These are phyloP conservation scores for Megamerina dolium DNA, from an alignment of 2,888 invertebrate species.

Conservation along the genomic window DNA sequence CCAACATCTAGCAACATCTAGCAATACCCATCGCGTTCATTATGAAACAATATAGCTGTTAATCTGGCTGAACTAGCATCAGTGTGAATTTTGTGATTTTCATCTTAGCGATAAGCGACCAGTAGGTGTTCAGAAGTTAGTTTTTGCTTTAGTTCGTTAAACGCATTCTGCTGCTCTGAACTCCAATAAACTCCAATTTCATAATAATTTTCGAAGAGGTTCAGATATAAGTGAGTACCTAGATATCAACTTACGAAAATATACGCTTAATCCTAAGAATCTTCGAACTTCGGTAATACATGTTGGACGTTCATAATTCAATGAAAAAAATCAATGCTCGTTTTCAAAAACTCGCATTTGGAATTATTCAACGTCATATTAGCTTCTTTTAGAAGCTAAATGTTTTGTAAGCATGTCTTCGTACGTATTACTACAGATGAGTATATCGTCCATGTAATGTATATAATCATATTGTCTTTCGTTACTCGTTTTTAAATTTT, in stretches of 20 bases:
- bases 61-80: constrained; percentile 15
- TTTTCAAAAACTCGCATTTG: constrained; percentile 16
- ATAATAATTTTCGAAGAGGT: constrained; percentile 8
- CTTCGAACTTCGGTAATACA: constrained; percentile 12
- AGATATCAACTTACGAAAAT: constrained; percentile 16
- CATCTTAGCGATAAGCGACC: constrained; percentile 9
- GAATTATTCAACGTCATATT: constrained; percentile 12
- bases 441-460: constrained; percentile 17
- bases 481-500: constrained; percentile 3
- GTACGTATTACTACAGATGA: constrained; percentile 2
- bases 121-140: constrained; percentile 7
- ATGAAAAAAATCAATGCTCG: constrained; percentile 10
- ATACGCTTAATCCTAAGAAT: constrained; percentile 18
- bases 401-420: constrained; percentile 13
- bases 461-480: constrained; percentile 10
- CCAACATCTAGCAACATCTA: constrained; percentile 19
- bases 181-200: constrained; percentile 12
- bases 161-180: constrained; percentile 8
- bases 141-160: constrained; percentile 7
- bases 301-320: too few relatives aligned
- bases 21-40: constrained; percentile 1
- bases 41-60: constrained; percentile 15
- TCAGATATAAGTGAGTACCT: constrained; percentile 14
- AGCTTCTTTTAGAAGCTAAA: constrained; percentile 3
- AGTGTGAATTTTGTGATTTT: constrained; percentile 15